Evolutionary conservation across 2,888 invertebrate species (phyloP).

Genomic region (Pristionchus mayeri): DNA sequence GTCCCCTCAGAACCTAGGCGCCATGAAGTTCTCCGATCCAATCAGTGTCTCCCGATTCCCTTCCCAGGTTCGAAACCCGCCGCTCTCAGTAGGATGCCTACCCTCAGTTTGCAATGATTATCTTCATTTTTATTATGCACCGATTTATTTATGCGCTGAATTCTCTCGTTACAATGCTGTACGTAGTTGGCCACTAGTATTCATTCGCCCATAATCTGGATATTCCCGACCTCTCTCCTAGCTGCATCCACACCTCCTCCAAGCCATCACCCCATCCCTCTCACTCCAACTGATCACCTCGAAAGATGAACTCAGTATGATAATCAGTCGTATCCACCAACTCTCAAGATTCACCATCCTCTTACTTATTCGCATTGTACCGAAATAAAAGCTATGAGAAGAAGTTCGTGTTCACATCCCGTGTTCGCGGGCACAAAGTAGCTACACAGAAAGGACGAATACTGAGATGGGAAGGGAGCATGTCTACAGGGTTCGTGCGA

Average conservation of each 20-base stretch:
- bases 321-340: conserved; percentile 15
- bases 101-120: conserved; percentile 34
- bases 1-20: conserved; percentile 9
- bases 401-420: not conserved
- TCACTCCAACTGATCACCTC: conserved; percentile 39
- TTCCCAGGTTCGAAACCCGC: not conserved
- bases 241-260: not conserved
- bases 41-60: not conserved
- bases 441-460: not conserved
- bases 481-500: not conserved
- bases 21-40: not conserved
- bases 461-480: not conserved
- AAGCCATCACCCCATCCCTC: conserved; percentile 15
- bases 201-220: not conserved
- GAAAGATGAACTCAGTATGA: conserved; percentile 26
- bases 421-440: not conserved
- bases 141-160: conserved; percentile 31
- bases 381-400: conserved; percentile 18
- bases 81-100: conserved; percentile 34
- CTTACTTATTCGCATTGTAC: conserved; percentile 18
- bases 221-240: not conserved
- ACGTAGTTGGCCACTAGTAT: conserved; percentile 27
- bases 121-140: conserved; percentile 4
- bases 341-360: not conserved
- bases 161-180: conserved; percentile 39